Conservation (phyloP, 2,113 vertebrate species). For the Sula dactylatra region DNA sequence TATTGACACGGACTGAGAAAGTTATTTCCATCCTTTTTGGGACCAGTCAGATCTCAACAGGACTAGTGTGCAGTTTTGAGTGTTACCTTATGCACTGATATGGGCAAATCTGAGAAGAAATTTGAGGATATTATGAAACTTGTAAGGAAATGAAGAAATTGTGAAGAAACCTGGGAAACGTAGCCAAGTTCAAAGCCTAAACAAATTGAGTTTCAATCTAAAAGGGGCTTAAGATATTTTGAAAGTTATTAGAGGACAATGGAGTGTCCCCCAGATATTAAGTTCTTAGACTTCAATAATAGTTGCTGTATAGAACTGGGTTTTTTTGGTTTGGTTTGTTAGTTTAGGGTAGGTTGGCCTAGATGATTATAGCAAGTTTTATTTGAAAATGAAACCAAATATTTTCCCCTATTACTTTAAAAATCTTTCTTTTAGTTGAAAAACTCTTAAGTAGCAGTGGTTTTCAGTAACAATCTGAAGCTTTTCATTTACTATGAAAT, state of each 20-base stretch:
- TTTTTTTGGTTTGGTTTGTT: not conserved
- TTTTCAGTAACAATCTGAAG: not conserved
- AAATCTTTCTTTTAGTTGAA: not conserved
- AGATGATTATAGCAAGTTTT: not conserved
- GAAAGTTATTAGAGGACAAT: not conserved
- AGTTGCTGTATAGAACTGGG: not conserved
- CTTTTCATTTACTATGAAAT: not conserved
- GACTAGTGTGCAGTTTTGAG: not conserved
- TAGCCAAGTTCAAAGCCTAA: not conserved
- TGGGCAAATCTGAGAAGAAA: not conserved
- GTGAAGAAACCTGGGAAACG: not conserved
- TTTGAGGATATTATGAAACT: not conserved
- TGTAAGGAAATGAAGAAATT: not conserved
- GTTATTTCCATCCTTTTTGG: not conserved
- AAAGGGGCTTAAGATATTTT: not conserved
- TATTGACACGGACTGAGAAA: not conserved
- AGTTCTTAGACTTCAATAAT: not conserved
- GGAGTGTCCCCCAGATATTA: not conserved
- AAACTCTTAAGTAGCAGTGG: not conserved
- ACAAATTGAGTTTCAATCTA: not conserved
- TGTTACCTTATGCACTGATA: not conserved
- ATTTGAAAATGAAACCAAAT: not conserved
- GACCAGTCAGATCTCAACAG: not conserved
- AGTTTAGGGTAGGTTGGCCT: not conserved
- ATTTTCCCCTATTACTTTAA: not conserved